Conservation (phyloP, 2,113 vertebrate species). For the Corvus hawaiiensis region DNA sequence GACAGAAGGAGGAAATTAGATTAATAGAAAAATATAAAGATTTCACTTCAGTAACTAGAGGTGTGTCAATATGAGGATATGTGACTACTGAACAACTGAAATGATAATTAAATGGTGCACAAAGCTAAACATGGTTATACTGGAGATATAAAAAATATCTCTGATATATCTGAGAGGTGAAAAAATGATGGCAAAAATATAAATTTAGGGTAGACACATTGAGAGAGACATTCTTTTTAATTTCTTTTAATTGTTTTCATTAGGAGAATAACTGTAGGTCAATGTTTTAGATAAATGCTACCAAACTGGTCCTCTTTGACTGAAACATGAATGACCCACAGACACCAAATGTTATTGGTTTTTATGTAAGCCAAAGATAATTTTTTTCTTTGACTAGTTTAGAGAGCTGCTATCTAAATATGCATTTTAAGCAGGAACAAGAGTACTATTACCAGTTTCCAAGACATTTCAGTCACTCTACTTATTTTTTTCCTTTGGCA, state of each 20-base stretch:
- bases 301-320: neutral
- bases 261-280: neutral
- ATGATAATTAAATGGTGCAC: neutral
- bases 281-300: neutral
- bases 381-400: neutral
- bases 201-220: neutral
- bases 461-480: neutral
- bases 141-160: neutral
- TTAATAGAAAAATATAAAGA: neutral
- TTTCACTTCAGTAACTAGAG: neutral
- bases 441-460: neutral
- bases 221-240: neutral
- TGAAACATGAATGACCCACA: neutral
- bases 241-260: neutral
- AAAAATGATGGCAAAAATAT: neutral
- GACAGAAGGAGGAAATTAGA: neutral
- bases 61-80: neutral
- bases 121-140: neutral
- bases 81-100: neutral
- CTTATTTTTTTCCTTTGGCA: neutral
- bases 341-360: neutral
- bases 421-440: neutral
- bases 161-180: neutral
- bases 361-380: neutral
- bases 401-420: neutral